Percentiles rank a stretch among this genome's conserved stretches.
Evolutionary conservation across 1,140 invertebrate genomes (phyloP).

Genomic region (Spodoptera frugiperda): DNA sequence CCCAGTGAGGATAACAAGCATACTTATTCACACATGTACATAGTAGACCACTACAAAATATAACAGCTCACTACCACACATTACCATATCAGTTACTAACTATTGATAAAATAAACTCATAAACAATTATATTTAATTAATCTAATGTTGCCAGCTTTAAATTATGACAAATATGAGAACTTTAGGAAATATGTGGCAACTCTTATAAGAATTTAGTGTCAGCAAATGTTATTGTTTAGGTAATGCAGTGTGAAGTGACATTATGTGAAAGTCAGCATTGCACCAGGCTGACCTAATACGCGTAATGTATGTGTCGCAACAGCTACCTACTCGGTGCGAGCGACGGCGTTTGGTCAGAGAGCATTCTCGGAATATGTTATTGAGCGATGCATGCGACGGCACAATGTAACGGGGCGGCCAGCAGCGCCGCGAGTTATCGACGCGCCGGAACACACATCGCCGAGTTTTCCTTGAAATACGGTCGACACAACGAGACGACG

Average conservation of each 20-base stretch:
- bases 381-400: constrained; percentile 47
- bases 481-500: constrained; percentile 64
- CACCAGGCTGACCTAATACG: constrained; percentile 61
- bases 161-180: constrained; percentile 37
- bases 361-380: constrained; percentile 54
- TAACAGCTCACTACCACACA: not conserved
- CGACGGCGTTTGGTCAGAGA: constrained; percentile 44
- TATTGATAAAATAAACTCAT: constrained; percentile 27
- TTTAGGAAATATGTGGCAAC: constrained; percentile 57
- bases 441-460: constrained; percentile 61
- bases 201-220: constrained; percentile 66
- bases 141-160: constrained; percentile 54
- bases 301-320: constrained; percentile 59
- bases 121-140: constrained; percentile 27
- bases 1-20: not conserved
- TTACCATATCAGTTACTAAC: constrained; percentile 16
- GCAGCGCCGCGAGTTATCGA: constrained; percentile 64
- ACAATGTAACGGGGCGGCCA: constrained; percentile 56
- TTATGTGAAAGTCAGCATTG: constrained; percentile 75
- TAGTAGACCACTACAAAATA: constrained; percentile 7
- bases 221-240: constrained; percentile 51
- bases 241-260: constrained; percentile 40
- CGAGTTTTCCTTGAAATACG: constrained; percentile 82
- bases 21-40: not conserved
- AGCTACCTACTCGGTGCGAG: constrained; percentile 31